These are phyloP conservation scores for Mya arenaria DNA, from an alignment of 1,140 invertebrate genomes.

Conservation along the genomic window DNA sequence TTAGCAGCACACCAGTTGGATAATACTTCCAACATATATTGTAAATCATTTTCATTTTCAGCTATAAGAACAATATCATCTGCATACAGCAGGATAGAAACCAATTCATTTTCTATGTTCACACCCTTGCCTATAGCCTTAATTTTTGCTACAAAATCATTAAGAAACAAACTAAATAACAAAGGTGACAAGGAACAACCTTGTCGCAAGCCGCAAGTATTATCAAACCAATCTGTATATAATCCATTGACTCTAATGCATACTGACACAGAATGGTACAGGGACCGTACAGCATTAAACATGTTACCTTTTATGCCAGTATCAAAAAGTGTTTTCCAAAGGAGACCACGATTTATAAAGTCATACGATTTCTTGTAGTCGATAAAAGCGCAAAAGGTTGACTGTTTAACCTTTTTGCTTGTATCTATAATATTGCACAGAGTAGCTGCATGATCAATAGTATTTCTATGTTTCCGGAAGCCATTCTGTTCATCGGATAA, in stretches of 20 bases:
- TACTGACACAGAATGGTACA: background rate
- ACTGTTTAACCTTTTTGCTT: background rate
- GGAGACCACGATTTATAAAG: background rate
- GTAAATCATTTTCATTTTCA: constrained; percentile 30
- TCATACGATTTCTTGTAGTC: background rate
- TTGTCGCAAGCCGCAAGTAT: background rate
- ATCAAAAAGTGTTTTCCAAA: background rate
- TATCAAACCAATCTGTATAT: constrained; percentile 12
- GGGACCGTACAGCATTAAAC: background rate
- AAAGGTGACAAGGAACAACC: constrained; percentile 5
- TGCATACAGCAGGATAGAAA: constrained; percentile 44
- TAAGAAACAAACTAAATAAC: constrained; percentile 32
- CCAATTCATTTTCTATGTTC: background rate
- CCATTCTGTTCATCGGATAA: constrained; percentile 41
- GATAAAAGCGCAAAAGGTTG: background rate
- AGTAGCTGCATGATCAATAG: background rate
- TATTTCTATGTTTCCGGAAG: constrained; percentile 1
- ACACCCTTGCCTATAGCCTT: constrained; percentile 8
- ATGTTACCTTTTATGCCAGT: background rate
- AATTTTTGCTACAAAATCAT: constrained; percentile 24
- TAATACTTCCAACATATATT: constrained; percentile 9
- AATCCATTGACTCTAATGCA: constrained; percentile 7
- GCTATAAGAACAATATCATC: constrained; percentile 36
- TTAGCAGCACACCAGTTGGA: background rate
- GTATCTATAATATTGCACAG: background rate